Base-by-base conservation (phyloP, 2,113 vertebrate species). In the Grammomys dolichurus region DNA sequence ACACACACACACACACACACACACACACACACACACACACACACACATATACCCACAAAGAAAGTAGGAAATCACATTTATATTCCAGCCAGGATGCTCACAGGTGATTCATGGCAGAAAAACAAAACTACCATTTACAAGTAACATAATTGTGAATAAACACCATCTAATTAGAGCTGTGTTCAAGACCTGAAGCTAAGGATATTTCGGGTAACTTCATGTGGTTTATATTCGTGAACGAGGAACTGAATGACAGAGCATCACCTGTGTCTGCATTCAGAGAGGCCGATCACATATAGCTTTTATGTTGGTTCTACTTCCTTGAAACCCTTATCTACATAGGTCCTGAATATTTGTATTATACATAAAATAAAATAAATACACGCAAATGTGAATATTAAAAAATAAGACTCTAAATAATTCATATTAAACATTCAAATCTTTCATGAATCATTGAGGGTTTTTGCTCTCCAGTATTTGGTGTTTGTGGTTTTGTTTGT, bases 171-270 rank as follows among this genome's bases (percentile, higher is more conserved):
- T 51, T 17, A 93, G 4, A 24, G 20, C 54, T 46, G 40, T 16
- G 7, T 69, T 90, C 24, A 80, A 82, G 63, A 90, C 77, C 13
- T 89, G 36, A 94, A 84, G 87, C 24, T 48, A 54, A 56, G 36
- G 70, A 46, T 19, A 56, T 87, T 19, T 69, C 33, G 51, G 40
- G 77, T 1, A 69, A 70, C 43, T 40, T 1, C 40, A 60, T 94
- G 65, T 51, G 36, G 58, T 70, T 3, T 95, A 1, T 86, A 13
- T 93, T 78, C 24, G 85, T 78, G 95, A 90, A 93, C 10, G 72
- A 28, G 4, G 43, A 20, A 1, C 0, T 86, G 26, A 0, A 67
- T 43, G 33, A 48, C 76, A 87, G 75, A 31, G 22, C 5, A 40
- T 1, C n/a, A 3, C 22, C 5, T 3, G 3, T 31, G 6, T 17